Base-by-base conservation (phyloP, 2,113 vertebrate species). In the Lates calcarifer region DNA sequence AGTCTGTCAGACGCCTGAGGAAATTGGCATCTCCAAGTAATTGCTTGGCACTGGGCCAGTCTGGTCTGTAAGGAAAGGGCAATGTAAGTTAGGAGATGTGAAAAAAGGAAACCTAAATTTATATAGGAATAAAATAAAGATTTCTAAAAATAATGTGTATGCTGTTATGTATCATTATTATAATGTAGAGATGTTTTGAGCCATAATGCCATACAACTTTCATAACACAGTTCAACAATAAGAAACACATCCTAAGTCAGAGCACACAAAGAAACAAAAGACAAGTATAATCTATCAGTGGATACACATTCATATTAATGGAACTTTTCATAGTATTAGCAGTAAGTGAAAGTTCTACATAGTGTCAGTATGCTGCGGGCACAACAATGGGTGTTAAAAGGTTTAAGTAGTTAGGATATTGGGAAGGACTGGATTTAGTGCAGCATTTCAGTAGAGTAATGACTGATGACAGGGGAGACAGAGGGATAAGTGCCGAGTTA, bases 21-120 rank as follows among this genome's bases (percentile, higher is more conserved):
- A 97, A 97, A 90, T 95, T 91, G 22, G 94, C 92, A 55, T 97
- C 96, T 24, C 95, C 94, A 35, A 97, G 93, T 83, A 97, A 74
- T 74, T 97, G 95, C 84, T 97, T 97, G 84, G 96, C 96, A 78
- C 95, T 84, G 39, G 92, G 37, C 96, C 95, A 97, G 82, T 97
- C 95, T 39, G 95, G 92, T 81, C 95, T 97, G 88, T 66, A 68
- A 56, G n/a, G 49, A 76, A 28, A 75, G 56, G 83, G 85, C 3
- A 6, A 72, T 73, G 39, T 69, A 64, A 24, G 22, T 47, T 5
- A 63, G 14, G 53, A 20, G 9, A 3, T 65, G 13, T 60, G 22
- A 57, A 37, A 53, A 71, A 31, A 15, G 0, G 8, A 14, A 18
- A 1, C 5, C 5, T 45, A 12, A 35, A 70, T 83, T 55, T 29